Evolutionary conservation across 30 jellyfish, hydroid and myxozoan species (phyloP).

Genomic region (Chrysaora quinquecirrha): DNA sequence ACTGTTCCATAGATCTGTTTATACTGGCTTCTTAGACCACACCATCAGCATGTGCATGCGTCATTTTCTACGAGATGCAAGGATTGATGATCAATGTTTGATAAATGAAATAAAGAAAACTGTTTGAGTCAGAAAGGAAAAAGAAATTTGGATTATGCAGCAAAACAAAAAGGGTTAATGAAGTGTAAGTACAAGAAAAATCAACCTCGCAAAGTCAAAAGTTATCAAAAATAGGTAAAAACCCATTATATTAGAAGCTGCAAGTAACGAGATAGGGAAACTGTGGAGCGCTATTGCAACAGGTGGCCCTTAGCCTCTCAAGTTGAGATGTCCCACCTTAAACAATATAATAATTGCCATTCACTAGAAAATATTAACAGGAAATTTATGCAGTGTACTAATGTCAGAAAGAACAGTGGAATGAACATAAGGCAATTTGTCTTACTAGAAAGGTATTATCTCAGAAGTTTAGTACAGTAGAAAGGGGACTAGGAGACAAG

Average conservation of each 20-base stretch:
- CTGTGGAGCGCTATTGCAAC: not conserved
- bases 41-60: constrained; percentile 35
- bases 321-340: not conserved
- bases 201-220: not conserved
- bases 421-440: constrained; percentile 2
- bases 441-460: not conserved
- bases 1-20: constrained; percentile 41
- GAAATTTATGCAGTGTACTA: constrained; percentile 4
- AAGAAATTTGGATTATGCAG: constrained; percentile 23
- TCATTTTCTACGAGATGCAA: constrained; percentile 36
- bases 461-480: not conserved
- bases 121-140: constrained; percentile 59
- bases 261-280: constrained; percentile 1
- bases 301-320: constrained; percentile 4
- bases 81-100: constrained; percentile 30
- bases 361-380: not conserved
- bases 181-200: constrained; percentile 25
- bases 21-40: constrained; percentile 37
- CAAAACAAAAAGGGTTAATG: constrained; percentile 12
- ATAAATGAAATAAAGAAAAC: constrained; percentile 20
- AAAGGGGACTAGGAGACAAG: constrained; percentile 10
- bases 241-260: not conserved
- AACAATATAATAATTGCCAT: constrained; percentile 18
- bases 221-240: constrained; percentile 10
- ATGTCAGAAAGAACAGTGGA: constrained; percentile 12